Base-by-base conservation (phyloP, 2,797 vertebrate genomes). In the Corythornis leucogaster region DNA sequence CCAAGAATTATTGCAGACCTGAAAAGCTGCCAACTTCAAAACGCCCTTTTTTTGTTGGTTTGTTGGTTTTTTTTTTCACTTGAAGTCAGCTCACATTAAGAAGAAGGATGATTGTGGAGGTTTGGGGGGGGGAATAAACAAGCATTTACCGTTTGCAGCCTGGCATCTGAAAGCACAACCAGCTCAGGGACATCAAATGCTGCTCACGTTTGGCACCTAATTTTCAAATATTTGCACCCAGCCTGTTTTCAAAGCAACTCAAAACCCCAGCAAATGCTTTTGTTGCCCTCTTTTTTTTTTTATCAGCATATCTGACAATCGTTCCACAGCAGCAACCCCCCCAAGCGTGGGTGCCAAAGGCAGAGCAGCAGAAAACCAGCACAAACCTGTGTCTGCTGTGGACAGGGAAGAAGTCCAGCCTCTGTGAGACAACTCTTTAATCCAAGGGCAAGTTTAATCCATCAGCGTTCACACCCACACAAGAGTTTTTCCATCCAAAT, bases 1-100 rank as follows among this genome's bases (percentile, higher is more conserved):
- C 30, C 33, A 48, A 31, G 77, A 90, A 62, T 82, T 57, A 83
- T 55, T 81, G 67, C 74, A 74, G 31, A 11, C 61, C 61, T 80
- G 80, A 82, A 73, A 77, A 54, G 75, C 64, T 79, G 83, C 88
- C 91, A 77, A 67, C 66, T 95, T 70, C 91, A 15, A 90, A 91
- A 73, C 42, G 3, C 28, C 43, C 74, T 84, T 68, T 40, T 40
- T 40, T 40, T 40, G 38, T 40, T 40, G 38, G 38, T 40, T 40
- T 40, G 38, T 38, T 38, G 38, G 2, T 40, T 40, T 40, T 40
- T 40, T 40, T 40, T 40, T 58, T 24, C 67, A 71, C 75, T 88
- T 15, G 75, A 90, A 92, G 75, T 25, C 57, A 63, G 83, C 74
- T 86, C 21, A 0, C 6, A 9, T 86, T 83, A 84, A 31, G 13